Base-by-base conservation (phyloP, 1,140 invertebrate genomes). In the Hyles euphorbiae region DNA sequence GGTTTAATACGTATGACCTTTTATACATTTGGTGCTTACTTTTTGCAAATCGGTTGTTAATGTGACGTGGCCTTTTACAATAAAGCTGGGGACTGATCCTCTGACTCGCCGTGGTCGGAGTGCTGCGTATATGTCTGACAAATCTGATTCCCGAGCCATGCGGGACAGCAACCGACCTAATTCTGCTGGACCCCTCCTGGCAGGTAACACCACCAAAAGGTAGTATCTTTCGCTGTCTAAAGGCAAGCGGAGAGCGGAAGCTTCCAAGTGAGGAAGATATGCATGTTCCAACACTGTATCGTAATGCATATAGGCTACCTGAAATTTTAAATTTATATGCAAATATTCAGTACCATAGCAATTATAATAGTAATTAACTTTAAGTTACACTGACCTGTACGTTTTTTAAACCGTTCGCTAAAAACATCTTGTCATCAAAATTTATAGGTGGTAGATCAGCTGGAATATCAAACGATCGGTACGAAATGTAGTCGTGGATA, bases 81-180 rank as follows among this genome's bases (percentile, higher is more conserved):
- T 93, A 75, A 96, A 96, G 64, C 93, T 94, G 0, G 95, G 95
- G 61, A 96, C 93, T 5, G 92, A 92, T 1, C 94, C 94, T 63
- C 91, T 91, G 3, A 96, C 93, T 80, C 93, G 92, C 10, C 92
- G 92, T 0, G 92, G 91, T 54, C 91, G 91, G 36, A 96, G 83
- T 58, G 92, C 90, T 9, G 90, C 90, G 54, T 94, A 91, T 50
- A 96, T 91, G 51, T 92, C 80, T 3, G 93, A 91, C 32, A 95
- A 86, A 56, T 90, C 91, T 11, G 89, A 86, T 56, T 87, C 89
- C 3, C 86, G 70, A 1, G 87, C 80, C 81, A 90, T 82, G 34
- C 88, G 69, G 0, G 70, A 70, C 34, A 89, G 67, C 43, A 90
- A 60, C 10, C 82, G 65, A 10, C 66, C 78, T n/a, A 90, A 53